Conservation (phyloP, 2,888 invertebrate genomes). For the Diaprepes abbreviatus region DNA sequence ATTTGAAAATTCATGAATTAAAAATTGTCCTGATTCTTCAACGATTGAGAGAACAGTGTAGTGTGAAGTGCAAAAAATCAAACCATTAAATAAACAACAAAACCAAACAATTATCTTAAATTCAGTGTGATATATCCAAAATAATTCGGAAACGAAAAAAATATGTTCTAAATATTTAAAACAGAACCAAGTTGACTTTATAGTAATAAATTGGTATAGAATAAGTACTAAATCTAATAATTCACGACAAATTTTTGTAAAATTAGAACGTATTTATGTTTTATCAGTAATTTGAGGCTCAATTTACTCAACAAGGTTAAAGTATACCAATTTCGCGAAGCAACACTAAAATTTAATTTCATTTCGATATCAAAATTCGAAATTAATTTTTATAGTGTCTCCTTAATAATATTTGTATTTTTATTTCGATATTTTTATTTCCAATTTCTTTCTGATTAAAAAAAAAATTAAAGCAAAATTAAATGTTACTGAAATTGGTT, state of each 20-base stretch:
- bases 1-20: background rate
- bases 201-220: conserved; percentile 54
- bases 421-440: no score
- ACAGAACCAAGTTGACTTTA: conserved; percentile 66
- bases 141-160: conserved; percentile 62
- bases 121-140: conserved; percentile 60
- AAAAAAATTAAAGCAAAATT: no score
- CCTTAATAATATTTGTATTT: no score
- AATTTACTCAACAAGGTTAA: conserved; percentile 55
- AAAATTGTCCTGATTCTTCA: background rate
- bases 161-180: conserved; percentile 68
- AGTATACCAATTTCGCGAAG: conserved; percentile 19
- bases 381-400: no score
- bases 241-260: conserved; percentile 57
- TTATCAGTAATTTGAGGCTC: conserved; percentile 61
- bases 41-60: conserved; percentile 12
- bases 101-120: conserved; percentile 47
- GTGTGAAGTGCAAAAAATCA: conserved; percentile 32
- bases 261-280: conserved; percentile 60
- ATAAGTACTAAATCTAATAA: conserved; percentile 39
- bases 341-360: no score
- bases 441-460: no score
- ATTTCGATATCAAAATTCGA: no score
- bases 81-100: conserved; percentile 12
- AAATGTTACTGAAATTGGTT: conserved; percentile 2